These are phyloP conservation scores for Probaryconus sp. DNA, from an alignment of 1,140 invertebrate species.

Conservation along the genomic window DNA sequence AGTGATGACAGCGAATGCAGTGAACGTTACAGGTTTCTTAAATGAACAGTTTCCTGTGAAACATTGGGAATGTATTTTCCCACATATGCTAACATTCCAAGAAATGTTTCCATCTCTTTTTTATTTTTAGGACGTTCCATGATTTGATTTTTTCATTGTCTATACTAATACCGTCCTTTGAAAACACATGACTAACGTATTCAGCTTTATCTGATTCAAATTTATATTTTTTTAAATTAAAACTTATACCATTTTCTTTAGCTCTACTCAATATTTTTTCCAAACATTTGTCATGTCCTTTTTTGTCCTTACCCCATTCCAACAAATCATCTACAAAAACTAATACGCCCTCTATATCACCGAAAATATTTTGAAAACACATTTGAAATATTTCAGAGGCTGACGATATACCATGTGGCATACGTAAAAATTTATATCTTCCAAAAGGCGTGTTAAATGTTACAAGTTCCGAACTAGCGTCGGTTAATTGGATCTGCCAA, in stretches of 20 bases:
- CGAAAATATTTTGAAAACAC: conserved; percentile 65
- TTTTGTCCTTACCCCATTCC: conserved; percentile 58
- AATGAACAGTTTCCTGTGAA: not conserved
- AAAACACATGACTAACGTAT: conserved; percentile 22
- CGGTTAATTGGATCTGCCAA: conserved; percentile 34
- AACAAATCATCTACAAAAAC: conserved; percentile 70
- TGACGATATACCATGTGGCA: conserved; percentile 54
- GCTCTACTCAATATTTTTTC: conserved; percentile 61
- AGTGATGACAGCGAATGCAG: too few species aligned
- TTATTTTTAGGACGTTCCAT: conserved; percentile 26
- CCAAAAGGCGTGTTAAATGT: conserved; percentile 56
- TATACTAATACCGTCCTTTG: not conserved
- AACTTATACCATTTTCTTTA: conserved; percentile 28
- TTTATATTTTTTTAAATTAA: conserved; percentile 17
- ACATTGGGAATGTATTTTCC: conserved; percentile 28
- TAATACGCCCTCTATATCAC: conserved; percentile 54
- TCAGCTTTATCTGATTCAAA: not conserved
- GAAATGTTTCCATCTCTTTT: conserved; percentile 30
- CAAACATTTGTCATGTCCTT: conserved; percentile 64
- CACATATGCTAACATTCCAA: conserved; percentile 38
- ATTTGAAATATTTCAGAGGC: conserved; percentile 71
- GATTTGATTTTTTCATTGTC: conserved; percentile 24
- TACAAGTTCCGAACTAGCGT: conserved; percentile 17
- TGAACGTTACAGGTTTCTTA: too few species aligned
- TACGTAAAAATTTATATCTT: conserved; percentile 49